phyloP scores from a whole-genome alignment of 2,797 vertebrate species.

The Gila robusta region DNA sequence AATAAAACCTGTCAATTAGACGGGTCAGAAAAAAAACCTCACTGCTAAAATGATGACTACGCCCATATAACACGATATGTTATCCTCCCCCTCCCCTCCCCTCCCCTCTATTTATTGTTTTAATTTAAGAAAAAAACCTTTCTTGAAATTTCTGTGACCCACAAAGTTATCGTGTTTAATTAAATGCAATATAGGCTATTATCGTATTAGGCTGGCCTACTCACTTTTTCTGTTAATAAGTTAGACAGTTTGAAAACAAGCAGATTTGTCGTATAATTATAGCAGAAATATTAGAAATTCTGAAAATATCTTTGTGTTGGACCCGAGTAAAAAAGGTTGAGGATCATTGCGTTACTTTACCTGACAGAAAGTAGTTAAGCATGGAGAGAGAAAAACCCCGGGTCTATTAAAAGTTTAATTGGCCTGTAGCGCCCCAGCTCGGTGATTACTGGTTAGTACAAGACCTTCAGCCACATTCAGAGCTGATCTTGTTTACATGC shows the following conservation, averaged over 20 bases:
- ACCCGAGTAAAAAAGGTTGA: not conserved
- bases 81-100: too few species aligned
- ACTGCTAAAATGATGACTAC: not conserved
- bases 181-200: not conserved
- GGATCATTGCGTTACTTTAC: not conserved
- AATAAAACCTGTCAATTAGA: not conserved
- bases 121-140: too few species aligned
- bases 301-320: not conserved
- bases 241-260: not conserved
- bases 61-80: too few species aligned
- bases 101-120: too few species aligned
- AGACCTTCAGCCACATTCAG: not conserved
- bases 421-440: constrained; percentile 26
- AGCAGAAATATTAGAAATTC: not conserved
- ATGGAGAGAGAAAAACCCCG: too few species aligned
- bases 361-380: not conserved
- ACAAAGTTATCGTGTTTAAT: not conserved
- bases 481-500: not conserved
- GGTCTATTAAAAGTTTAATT: not conserved
- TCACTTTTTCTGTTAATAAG: not conserved
- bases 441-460: constrained; percentile 19
- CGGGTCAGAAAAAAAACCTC: too few species aligned
- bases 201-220: not conserved
- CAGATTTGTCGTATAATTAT: not conserved
- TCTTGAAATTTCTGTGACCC: too few species aligned